These are phyloP conservation scores for Menura novaehollandiae DNA, from an alignment of 2,113 vertebrate species.

Conservation along the genomic window DNA sequence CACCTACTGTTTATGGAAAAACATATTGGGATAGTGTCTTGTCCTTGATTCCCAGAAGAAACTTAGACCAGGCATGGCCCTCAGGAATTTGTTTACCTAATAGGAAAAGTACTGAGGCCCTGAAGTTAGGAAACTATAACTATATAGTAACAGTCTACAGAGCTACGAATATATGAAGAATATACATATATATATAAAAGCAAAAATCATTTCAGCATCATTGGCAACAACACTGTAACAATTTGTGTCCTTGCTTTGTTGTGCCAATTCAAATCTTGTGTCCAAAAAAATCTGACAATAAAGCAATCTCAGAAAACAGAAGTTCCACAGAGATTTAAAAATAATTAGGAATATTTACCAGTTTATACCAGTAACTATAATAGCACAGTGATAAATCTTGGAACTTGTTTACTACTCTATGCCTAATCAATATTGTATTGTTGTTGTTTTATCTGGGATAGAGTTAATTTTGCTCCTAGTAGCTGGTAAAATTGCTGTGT, in stretches of 20 bases:
- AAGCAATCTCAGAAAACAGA: not conserved
- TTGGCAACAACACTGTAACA: not conserved
- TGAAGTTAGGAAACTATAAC: too few species aligned
- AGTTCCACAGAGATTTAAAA: not conserved
- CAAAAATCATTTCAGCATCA: too few species aligned
- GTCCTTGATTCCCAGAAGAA: too few species aligned
- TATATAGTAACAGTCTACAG: too few species aligned
- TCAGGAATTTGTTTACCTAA: too few species aligned
- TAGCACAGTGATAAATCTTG: not conserved
- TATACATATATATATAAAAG: too few species aligned
- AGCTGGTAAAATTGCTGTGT: not conserved
- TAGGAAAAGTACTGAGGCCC: too few species aligned
- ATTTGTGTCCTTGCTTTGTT: not conserved
- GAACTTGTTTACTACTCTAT: not conserved
- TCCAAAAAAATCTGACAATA: not conserved
- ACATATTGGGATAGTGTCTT: too few species aligned
- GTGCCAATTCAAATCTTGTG: not conserved
- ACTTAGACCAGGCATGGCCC: too few species aligned
- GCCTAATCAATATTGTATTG: not conserved
- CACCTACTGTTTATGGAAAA: too few species aligned
- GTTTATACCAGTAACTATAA: not conserved
- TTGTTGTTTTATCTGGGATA: not conserved
- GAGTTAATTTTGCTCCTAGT: not conserved
- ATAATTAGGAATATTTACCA: not conserved
- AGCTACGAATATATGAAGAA: too few species aligned